phyloP scores from a whole-genome alignment of 2,113 vertebrate genomes.

The Lonchura striata region DNA sequence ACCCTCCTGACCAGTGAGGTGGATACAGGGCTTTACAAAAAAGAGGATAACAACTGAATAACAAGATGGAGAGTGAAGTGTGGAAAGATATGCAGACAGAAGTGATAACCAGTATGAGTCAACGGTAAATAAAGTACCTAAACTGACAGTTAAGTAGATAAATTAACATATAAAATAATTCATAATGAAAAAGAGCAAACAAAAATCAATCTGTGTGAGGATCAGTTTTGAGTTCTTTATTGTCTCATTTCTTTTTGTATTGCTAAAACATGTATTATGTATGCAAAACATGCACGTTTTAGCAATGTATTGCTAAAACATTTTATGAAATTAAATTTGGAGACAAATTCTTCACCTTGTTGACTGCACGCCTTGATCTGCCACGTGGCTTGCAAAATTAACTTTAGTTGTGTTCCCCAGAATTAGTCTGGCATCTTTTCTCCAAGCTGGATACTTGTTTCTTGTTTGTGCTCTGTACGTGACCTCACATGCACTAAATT shows the following conservation, averaged over 20 bases:
- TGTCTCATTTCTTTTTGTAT: background rate
- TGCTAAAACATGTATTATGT: no score
- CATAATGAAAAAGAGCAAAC: background rate
- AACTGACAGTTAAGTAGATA: background rate
- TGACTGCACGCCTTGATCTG: background rate
- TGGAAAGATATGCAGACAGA: background rate
- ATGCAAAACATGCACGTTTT: no score
- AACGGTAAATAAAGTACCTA: background rate
- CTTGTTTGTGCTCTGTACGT: background rate
- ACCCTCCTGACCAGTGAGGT: no score
- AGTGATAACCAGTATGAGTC: background rate
- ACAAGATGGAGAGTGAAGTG: no score
- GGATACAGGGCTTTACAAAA: background rate
- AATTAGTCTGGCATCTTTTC: background rate
- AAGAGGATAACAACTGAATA: background rate
- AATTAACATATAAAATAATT: background rate
- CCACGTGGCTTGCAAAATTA: background rate
- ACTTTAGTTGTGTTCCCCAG: background rate
- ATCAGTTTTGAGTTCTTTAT: background rate
- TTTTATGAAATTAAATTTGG: background rate
- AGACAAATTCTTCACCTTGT: background rate
- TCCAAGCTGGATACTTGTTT: background rate
- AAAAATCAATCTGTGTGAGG: background rate
- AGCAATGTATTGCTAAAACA: background rate
- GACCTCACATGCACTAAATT: background rate